Base-by-base conservation (phyloP, 2,797 vertebrate genomes). In the Macropodus opercularis region DNA sequence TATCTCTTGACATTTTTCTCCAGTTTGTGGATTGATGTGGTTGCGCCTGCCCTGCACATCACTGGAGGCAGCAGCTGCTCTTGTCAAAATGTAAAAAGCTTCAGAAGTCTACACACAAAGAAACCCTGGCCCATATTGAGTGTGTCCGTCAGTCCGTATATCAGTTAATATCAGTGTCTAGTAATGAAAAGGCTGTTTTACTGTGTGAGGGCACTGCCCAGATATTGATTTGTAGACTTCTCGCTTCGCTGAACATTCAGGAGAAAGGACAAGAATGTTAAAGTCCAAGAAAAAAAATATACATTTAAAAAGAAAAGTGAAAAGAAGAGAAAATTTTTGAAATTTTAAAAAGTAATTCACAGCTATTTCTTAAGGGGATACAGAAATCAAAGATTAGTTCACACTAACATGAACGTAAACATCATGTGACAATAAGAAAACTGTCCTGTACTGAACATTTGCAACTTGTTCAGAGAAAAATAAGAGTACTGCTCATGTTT, bases 121-220 rank as follows among this genome's bases (percentile, higher is more conserved):
- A 72, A 62, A 61, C 41, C 46, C 49, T 43, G 31, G 47, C 14
- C 38, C 41, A n/a, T 24, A 15, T 17, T 48, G 38, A 65, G 56
- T 26, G 40, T 48, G 61, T 66, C 61, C 68, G 63, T 72, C 73
- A 75, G 23, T 78, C 76, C 72, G 75, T 56, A 69, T 75, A 81
- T 80, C 66, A 56, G 76, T 78, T 79, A 70, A 83, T 81, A 79
- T 77, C 75, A 74, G 66, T 75, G 68, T 73, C 67, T 35, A 54
- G 52, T 84, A 79, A 80, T 83, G 72, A 75, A 77, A 72, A 74
- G 73, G 64, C 60, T 73, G 68, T 75, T 77, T 78, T 71, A 67
- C 58, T 52, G 77, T 43, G 63, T 19, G 13, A 53, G 47, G 73
- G 72, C 44, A 43, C 65, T 65, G 58, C 38, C 47, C 29, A 32